A percentile compares a stretch with the other conserved stretches of the same genome.
phyloP scores from a whole-genome alignment of 92 coral and sea anemone genomes.

The Paramuricea clavata region DNA sequence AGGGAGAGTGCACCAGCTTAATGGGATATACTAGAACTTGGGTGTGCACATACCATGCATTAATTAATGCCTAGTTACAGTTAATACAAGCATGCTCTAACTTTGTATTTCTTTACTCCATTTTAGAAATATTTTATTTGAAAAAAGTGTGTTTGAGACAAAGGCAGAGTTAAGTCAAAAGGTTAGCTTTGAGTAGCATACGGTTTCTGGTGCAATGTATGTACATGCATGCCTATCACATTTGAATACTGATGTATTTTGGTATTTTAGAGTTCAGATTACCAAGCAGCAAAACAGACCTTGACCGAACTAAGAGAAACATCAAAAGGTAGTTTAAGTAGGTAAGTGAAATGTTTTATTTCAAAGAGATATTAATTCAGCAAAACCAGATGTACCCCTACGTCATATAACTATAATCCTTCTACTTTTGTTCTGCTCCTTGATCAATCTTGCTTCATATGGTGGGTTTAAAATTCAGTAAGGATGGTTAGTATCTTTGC shows the following conservation, averaged over 20 bases:
- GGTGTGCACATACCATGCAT: background rate
- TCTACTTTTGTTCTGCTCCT: too few species aligned
- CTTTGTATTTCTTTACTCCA: background rate
- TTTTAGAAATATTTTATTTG: slow-evolving; percentile 28
- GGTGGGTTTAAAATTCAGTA: too few species aligned
- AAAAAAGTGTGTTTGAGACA: slow-evolving; percentile 7
- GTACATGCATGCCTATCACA: too few species aligned
- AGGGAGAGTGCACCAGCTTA: too few species aligned
- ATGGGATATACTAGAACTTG: background rate
- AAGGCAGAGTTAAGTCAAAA: background rate
- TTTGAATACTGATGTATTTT: background rate
- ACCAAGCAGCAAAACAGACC: slow-evolving; percentile 19
- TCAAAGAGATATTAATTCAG: background rate
- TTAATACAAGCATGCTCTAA: background rate
- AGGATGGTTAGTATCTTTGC: too few species aligned
- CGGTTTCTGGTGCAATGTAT: background rate
- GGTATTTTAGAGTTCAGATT: slow-evolving; percentile 30
- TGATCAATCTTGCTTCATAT: too few species aligned
- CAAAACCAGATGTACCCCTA: background rate
- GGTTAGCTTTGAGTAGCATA: background rate
- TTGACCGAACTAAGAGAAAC: background rate
- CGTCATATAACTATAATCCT: too few species aligned
- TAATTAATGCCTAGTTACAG: background rate
- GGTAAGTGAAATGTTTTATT: background rate
- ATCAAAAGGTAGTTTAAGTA: background rate